Evolutionary conservation across 2,888 invertebrate genomes (phyloP).

Genomic region (Morpho achilles): DNA sequence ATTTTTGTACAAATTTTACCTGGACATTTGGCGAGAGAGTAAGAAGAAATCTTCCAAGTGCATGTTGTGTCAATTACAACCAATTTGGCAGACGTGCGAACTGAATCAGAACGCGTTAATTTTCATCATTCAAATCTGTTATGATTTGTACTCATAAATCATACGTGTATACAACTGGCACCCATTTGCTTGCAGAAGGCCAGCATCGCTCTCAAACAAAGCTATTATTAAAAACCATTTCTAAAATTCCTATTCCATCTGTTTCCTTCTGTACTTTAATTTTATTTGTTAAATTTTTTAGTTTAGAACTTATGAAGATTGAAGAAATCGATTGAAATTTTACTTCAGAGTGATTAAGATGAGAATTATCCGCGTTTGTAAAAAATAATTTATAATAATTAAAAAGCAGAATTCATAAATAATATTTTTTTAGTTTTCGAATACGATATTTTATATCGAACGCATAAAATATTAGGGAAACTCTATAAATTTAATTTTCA

Average conservation of each 20-base stretch:
- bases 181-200: constrained; percentile 34
- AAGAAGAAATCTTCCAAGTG: too few species aligned
- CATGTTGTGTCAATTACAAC: constrained; percentile 3
- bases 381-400: too few species aligned
- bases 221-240: constrained; percentile 16
- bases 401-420: too few species aligned
- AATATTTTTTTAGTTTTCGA: too few species aligned
- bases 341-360: too few species aligned
- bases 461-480: too few species aligned
- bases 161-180: constrained; percentile 45
- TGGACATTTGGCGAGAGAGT: too few species aligned
- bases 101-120: constrained; percentile 29
- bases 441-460: too few species aligned
- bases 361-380: too few species aligned
- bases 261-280: background rate
- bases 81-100: constrained; percentile 16
- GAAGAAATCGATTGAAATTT: too few species aligned
- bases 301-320: too few species aligned
- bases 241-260: constrained; percentile 6
- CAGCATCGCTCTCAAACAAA: constrained; percentile 20
- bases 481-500: too few species aligned
- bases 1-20: background rate
- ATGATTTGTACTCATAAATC: constrained; percentile 53
- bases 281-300: constrained; percentile 3
- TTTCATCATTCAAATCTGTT: constrained; percentile 43